A percentile compares a stretch with the other conserved stretches of the same genome.
Conservation (phyloP, 1,140 invertebrate species). For the Neocloeon triangulifer region DNA sequence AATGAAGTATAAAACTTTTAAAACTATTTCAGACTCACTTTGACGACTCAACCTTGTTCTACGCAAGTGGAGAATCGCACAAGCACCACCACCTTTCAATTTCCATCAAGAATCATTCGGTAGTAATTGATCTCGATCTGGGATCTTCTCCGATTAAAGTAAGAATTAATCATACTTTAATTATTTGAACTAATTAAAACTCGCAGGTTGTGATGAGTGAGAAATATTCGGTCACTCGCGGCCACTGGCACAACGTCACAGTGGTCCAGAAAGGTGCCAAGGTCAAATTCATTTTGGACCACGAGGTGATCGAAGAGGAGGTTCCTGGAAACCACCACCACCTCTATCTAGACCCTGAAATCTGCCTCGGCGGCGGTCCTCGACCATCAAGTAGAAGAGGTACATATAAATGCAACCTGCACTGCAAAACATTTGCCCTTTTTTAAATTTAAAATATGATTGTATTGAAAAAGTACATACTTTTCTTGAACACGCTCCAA, state of each 20-base stretch:
- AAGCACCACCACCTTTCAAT: slow-evolving; percentile 63
- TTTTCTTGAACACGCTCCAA: too few relatives aligned
- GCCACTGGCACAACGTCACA: slow-evolving; percentile 76
- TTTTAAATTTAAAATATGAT: too few relatives aligned
- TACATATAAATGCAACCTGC: too few relatives aligned
- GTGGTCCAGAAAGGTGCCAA: slow-evolving; percentile 51
- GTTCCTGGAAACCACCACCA: slow-evolving; percentile 47
- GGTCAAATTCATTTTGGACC: slow-evolving; percentile 49
- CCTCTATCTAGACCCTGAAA: slow-evolving; percentile 77
- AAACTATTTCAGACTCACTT: slow-evolving; percentile 57
- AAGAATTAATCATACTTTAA: too few relatives aligned
- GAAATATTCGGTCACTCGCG: too few relatives aligned
- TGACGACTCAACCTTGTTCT: slow-evolving; percentile 68
- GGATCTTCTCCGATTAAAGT: too few relatives aligned
- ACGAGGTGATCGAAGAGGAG: slow-evolving; percentile 37
- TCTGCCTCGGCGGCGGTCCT: slow-evolving; percentile 72
- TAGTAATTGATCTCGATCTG: slow-evolving; percentile 63
- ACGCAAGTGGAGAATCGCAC: slow-evolving; percentile 64
- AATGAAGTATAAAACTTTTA: too few relatives aligned
- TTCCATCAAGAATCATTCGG: slow-evolving; percentile 49
- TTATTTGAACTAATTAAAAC: background rate
- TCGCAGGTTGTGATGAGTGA: too few relatives aligned
- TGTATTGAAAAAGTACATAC: too few relatives aligned
- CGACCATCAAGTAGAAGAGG: slow-evolving; percentile 36
- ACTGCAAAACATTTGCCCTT: too few relatives aligned